phyloP scores from a whole-genome alignment of 2,113 vertebrate species.

The Cranoglanis bouderius region DNA sequence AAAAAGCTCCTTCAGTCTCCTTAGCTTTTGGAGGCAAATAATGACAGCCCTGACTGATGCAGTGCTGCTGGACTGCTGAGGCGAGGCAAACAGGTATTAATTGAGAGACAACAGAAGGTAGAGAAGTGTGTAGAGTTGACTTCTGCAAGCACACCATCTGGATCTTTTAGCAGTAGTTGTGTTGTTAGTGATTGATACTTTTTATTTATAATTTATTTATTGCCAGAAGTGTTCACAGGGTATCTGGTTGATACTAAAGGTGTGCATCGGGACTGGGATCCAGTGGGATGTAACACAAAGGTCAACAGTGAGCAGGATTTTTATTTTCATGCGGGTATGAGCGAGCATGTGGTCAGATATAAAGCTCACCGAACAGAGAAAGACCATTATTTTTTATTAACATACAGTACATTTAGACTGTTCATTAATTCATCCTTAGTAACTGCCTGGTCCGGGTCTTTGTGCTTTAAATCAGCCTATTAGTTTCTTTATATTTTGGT shows the following conservation, averaged over 20 bases:
- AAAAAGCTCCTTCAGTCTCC: conserved; percentile 35
- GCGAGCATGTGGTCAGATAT: neutral
- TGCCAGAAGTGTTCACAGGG: neutral
- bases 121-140: neutral
- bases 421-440: neutral
- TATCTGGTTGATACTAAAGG: neutral
- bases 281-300: neutral
- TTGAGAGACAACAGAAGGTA: conserved; percentile 47
- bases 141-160: conserved; percentile 26
- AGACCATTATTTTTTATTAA: neutral
- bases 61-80: conserved; percentile 36
- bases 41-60: conserved; percentile 43
- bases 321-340: neutral
- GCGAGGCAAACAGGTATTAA: conserved; percentile 36
- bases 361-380: neutral
- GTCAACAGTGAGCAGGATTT: neutral
- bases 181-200: neutral
- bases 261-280: neutral
- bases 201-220: neutral
- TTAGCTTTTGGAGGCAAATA: conserved; percentile 33
- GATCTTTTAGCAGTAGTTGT: conserved; percentile 7
- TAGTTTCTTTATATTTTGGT: neutral
- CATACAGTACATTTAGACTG: neutral
- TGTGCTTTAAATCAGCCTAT: neutral
- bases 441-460: neutral